phyloP scores from a whole-genome alignment of 2,888 invertebrate genomes.

The Callyntrura guangdongensis region DNA sequence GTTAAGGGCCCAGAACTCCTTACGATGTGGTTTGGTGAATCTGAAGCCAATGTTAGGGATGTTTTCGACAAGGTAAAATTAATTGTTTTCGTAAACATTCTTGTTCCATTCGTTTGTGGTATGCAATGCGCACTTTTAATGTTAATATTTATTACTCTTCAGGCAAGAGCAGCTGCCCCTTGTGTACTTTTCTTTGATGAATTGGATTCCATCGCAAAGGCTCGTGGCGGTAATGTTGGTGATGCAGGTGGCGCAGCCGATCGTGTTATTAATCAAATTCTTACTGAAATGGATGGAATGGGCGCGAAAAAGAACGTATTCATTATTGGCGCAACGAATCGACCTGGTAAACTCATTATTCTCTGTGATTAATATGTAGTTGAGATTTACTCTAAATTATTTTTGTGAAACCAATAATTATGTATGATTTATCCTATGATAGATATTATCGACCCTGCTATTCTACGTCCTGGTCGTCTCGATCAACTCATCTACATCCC shows the following conservation, averaged over 20 bases:
- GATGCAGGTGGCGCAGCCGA: conserved; percentile 99
- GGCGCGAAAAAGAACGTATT: conserved; percentile 99
- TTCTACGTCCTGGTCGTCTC: conserved; percentile 98
- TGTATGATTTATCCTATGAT: conserved; percentile 85
- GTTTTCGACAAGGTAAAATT: conserved; percentile 98
- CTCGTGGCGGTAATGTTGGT: conserved; percentile 98
- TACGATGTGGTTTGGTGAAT: conserved; percentile 99
- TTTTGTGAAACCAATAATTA: no score
- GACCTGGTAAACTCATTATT: conserved; percentile 88
- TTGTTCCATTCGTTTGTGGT: no score
- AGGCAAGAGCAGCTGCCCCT: conserved; percentile 99
- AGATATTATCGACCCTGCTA: conserved; percentile 99
- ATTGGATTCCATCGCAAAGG: conserved; percentile 99
- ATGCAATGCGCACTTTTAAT: not conserved
- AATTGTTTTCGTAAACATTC: not conserved
- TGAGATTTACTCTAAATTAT: not conserved
- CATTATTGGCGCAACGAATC: conserved; percentile 98
- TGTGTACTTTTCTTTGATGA: conserved; percentile 99
- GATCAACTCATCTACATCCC: conserved; percentile 99
- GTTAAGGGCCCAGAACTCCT: conserved; percentile 98
- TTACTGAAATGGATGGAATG: conserved; percentile 99
- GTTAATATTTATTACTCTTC: conserved; percentile 67
- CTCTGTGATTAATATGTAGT: conserved; percentile 2
- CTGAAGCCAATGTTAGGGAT: conserved; percentile 99
- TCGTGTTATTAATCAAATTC: conserved; percentile 99